Conservation (phyloP, 2,113 vertebrate genomes). For the Passer domesticus region DNA sequence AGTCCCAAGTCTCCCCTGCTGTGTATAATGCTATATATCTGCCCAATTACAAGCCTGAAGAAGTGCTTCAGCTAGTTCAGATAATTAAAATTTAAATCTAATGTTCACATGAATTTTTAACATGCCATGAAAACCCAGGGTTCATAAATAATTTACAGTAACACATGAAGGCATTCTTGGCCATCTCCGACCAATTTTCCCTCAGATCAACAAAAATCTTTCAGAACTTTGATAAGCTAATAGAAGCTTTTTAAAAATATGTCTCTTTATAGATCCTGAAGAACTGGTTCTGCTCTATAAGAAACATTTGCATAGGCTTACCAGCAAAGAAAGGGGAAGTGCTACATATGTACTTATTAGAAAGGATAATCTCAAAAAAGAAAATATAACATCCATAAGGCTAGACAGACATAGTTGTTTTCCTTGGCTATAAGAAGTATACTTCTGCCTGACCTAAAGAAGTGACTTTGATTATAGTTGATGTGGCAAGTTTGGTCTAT, state of each 20-base stretch:
- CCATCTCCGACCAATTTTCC: neutral
- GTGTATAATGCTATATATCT: neutral
- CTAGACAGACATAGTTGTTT: neutral
- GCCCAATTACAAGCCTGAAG: neutral
- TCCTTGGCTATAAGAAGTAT: neutral
- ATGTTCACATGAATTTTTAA: conserved; percentile 18
- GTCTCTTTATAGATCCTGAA: neutral
- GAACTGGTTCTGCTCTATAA: neutral
- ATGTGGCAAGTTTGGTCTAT: neutral
- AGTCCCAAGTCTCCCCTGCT: neutral
- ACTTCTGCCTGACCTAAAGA: neutral
- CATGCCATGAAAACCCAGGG: neutral
- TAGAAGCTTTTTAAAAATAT: neutral
- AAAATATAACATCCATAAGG: neutral
- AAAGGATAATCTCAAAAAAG: neutral
- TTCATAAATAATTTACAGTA: neutral
- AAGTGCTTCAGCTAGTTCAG: neutral
- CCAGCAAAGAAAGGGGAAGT: neutral
- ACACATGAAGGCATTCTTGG: neutral
- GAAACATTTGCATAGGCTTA: neutral
- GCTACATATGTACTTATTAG: neutral
- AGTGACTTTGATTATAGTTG: neutral
- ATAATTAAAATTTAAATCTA: neutral
- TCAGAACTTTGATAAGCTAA: neutral
- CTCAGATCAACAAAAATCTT: neutral